Evolutionary conservation across 2,797 vertebrate genomes (phyloP).

Genomic region (Girardinus metallicus): DNA sequence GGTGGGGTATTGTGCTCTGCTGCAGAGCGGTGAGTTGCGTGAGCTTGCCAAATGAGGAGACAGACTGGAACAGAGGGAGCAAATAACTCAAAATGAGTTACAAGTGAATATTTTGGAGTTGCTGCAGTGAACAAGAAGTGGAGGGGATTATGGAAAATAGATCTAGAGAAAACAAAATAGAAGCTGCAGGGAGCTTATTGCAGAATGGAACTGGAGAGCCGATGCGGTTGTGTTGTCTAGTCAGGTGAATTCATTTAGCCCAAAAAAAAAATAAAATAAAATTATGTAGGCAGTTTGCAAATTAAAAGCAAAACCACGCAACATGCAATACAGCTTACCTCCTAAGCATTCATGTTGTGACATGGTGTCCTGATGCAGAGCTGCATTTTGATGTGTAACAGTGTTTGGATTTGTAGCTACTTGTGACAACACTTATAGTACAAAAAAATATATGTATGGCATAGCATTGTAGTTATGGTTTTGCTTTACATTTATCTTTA

Average conservation of each 20-base stretch:
- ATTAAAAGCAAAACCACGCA: neutral
- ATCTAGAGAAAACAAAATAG: conserved; percentile 8
- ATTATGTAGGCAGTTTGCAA: neutral
- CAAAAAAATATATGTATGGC: too few species aligned
- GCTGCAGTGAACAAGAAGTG: conserved; percentile 8
- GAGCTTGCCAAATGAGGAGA: conserved; percentile 42
- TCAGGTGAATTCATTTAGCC: conserved; percentile 10
- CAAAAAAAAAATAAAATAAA: neutral
- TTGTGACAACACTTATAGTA: neutral
- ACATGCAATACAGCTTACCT: too few species aligned
- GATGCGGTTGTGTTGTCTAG: conserved; percentile 12
- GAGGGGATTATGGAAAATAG: neutral
- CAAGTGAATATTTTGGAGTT: conserved; percentile 18
- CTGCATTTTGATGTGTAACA: neutral
- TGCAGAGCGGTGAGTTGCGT: conserved; percentile 52
- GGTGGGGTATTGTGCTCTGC: conserved; percentile 24
- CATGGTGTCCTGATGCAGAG: neutral
- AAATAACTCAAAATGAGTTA: conserved; percentile 47
- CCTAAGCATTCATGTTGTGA: neutral
- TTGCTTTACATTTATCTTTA: neutral
- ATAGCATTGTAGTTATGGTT: neutral
- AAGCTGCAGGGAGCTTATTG: conserved; percentile 3
- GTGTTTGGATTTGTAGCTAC: neutral
- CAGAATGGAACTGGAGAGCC: conserved; percentile 5
- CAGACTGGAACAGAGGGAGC: conserved; percentile 34